Percentiles rank a stretch among this genome's conserved stretches.
Evolutionary conservation across 2,113 vertebrate genomes (phyloP).

Genomic region (Sorex araneus): DNA sequence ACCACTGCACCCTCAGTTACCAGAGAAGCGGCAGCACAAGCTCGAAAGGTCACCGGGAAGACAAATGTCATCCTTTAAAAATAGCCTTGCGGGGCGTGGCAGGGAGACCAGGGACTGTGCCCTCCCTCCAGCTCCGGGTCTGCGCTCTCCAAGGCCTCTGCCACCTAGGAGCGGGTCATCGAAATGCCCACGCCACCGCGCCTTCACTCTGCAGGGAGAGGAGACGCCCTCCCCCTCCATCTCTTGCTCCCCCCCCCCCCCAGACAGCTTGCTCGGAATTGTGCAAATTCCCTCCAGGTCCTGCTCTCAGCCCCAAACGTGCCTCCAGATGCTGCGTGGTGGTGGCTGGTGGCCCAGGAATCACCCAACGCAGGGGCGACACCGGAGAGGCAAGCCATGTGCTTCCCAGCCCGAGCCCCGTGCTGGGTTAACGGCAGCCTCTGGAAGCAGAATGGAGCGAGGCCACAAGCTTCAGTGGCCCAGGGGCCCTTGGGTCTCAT

Average conservation of each 20-base stretch:
- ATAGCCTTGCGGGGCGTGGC: neutral
- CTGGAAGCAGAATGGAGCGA: too few relatives aligned
- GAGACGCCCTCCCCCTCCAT: neutral
- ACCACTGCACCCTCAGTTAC: neutral
- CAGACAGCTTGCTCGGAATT: neutral
- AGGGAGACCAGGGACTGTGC: too few relatives aligned
- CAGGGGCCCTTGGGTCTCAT: too few relatives aligned
- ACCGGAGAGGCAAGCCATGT: too few relatives aligned
- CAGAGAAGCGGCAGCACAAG: constrained; percentile 46
- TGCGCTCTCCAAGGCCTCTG: neutral
- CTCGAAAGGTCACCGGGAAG: constrained; percentile 77
- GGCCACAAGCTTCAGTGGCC: too few relatives aligned
- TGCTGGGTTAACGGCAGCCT: too few relatives aligned
- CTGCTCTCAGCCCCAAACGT: too few relatives aligned
- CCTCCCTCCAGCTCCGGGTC: neutral
- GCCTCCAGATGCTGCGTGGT: too few relatives aligned
- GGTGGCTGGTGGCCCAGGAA: too few relatives aligned
- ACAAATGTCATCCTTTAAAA: constrained; percentile 53
- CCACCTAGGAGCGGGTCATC: constrained; percentile 20
- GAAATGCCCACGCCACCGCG: neutral
- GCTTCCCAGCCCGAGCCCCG: too few relatives aligned
- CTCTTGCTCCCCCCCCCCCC: neutral
- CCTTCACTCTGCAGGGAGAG: neutral
- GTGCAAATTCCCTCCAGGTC: constrained; percentile 21
- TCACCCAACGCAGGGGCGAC: too few relatives aligned